Percentiles rank a stretch among this genome's conserved stretches.
Evolutionary conservation across 2,797 vertebrate genomes (phyloP).

Genomic region (Amazonetta brasiliensis): DNA sequence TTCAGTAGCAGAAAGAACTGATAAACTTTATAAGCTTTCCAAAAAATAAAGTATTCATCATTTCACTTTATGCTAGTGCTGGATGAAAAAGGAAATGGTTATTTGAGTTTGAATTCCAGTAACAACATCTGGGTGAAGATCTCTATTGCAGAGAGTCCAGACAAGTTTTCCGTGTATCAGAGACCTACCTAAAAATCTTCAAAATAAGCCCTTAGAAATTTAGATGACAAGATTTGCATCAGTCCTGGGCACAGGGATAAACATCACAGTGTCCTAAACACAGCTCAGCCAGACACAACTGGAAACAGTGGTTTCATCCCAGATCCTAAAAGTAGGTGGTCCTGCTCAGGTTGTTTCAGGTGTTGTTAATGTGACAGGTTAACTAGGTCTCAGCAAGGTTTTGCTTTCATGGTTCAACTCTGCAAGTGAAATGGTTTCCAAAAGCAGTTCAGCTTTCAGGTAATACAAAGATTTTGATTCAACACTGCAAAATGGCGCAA

Average conservation of each 20-base stretch:
- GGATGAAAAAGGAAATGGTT: background rate
- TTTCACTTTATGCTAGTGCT: background rate
- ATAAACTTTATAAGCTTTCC: background rate
- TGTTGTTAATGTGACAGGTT: background rate
- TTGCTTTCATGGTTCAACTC: background rate
- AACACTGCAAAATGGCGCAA: background rate
- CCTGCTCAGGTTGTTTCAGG: background rate
- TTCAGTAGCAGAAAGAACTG: background rate
- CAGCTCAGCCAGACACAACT: background rate
- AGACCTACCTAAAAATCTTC: background rate
- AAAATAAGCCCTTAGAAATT: background rate
- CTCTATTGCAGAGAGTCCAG: background rate
- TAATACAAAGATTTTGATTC: background rate
- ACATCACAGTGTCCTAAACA: background rate
- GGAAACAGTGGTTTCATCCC: background rate
- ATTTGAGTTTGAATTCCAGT: background rate
- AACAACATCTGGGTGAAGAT: background rate
- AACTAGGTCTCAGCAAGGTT: background rate
- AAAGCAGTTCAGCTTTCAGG: background rate
- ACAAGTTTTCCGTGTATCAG: background rate
- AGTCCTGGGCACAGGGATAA: background rate
- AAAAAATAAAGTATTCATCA: background rate
- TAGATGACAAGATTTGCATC: background rate
- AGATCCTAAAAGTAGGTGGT: background rate
- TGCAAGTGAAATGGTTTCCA: background rate